phyloP scores from a whole-genome alignment of 2,113 vertebrate genomes.

The Forbesichthys papilliferus region DNA sequence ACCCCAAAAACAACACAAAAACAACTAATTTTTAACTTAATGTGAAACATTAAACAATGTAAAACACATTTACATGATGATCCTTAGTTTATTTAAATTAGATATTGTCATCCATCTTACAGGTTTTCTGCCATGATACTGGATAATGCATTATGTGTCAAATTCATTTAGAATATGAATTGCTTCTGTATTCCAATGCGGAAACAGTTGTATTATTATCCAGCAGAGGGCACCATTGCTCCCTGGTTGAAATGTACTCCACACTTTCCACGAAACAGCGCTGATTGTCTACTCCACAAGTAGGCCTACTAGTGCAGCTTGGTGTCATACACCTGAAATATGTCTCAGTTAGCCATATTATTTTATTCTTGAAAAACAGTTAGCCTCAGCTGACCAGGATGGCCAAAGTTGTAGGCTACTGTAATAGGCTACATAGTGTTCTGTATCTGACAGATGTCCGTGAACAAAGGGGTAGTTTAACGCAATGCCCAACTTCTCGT shows the following conservation, averaged over 20 bases:
- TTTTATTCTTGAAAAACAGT: no score
- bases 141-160: not conserved
- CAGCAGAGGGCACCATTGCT: conserved; percentile 48
- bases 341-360: no score
- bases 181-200: not conserved
- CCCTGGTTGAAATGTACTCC: not conserved
- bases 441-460: conserved; percentile 25
- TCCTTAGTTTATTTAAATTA: no score
- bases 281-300: no score
- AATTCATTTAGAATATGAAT: not conserved
- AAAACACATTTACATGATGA: not conserved
- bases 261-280: conserved; percentile 2
- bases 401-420: no score
- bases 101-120: not conserved
- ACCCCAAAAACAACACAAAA: no score
- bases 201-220: not conserved
- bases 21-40: not conserved
- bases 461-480: conserved; percentile 35
- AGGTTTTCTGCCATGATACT: no score
- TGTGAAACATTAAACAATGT: no score
- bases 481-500: conserved; percentile 23
- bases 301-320: no score
- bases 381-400: no score
- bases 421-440: no score
- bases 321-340: no score